Conservation (phyloP, 1,140 invertebrate genomes). For the Drosophila littoralis region DNA sequence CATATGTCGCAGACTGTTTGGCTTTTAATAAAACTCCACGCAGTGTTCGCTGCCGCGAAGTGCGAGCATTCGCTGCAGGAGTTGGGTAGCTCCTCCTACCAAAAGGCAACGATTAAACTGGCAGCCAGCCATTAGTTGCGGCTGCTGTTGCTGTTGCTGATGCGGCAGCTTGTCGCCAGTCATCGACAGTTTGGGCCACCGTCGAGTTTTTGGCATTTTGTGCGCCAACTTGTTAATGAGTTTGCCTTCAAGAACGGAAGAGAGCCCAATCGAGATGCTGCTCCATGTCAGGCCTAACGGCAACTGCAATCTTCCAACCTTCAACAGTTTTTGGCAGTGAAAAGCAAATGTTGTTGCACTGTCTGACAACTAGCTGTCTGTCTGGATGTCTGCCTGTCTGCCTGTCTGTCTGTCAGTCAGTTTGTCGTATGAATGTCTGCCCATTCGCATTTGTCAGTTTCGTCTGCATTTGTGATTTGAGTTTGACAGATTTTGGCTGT, state of each 20-base stretch:
- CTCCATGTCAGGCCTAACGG: conserved; percentile 35
- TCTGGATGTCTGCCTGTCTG: neutral
- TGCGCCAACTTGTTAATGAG: conserved; percentile 82
- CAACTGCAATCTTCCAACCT: conserved; percentile 51
- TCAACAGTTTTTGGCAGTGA: conserved; percentile 61
- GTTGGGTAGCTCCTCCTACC: conserved; percentile 8
- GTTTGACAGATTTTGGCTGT: conserved; percentile 72
- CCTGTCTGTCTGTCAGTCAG: conserved; percentile 20
- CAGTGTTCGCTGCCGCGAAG: conserved; percentile 43
- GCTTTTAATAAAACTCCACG: conserved; percentile 79
- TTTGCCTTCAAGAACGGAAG: conserved; percentile 48
- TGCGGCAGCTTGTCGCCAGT: conserved; percentile 70
- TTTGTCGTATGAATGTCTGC: conserved; percentile 45
- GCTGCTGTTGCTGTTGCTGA: conserved; percentile 50
- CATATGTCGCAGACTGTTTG: conserved; percentile 72
- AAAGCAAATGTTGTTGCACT: conserved; percentile 53
- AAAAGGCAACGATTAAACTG: conserved; percentile 44
- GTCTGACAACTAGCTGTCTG: conserved; percentile 41
- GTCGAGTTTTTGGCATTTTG: conserved; percentile 60
- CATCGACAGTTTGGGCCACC: conserved; percentile 57
- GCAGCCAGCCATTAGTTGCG: conserved; percentile 74
- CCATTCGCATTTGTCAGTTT: conserved; percentile 62
- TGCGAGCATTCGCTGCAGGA: conserved; percentile 54
- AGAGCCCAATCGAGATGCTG: conserved; percentile 1
- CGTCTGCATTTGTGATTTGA: conserved; percentile 71